Evolutionary conservation across 2,888 invertebrate species (phyloP).

Genomic region (Apamea anceps): DNA sequence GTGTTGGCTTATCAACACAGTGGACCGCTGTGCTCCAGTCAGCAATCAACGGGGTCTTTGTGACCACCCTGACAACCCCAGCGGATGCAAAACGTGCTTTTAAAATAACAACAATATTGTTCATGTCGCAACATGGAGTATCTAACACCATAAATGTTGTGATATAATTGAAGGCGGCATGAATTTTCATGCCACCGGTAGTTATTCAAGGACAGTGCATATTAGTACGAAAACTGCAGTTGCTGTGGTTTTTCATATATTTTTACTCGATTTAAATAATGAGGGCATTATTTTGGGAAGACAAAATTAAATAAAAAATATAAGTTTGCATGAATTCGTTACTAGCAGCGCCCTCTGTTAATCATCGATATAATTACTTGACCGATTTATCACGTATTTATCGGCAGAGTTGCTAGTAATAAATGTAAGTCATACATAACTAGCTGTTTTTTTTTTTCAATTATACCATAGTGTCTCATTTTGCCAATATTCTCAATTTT

Average conservation of each 20-base stretch:
- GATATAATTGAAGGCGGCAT: neutral
- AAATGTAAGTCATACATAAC: no score
- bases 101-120: slow-evolving; percentile 65
- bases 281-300: neutral
- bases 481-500: neutral
- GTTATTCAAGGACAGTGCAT: neutral
- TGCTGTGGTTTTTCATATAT: neutral
- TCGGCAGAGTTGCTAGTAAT: slow-evolving; percentile 31
- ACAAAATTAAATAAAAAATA: neutral
- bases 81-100: slow-evolving; percentile 76
- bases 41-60: slow-evolving; percentile 79
- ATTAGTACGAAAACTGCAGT: neutral
- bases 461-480: neutral
- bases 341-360: slow-evolving; percentile 55
- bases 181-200: neutral
- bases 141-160: neutral
- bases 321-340: neutral
- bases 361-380: slow-evolving; percentile 13
- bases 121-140: slow-evolving; percentile 58
- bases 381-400: no score
- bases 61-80: slow-evolving; percentile 76
- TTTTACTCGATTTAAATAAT: neutral
- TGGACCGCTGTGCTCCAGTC: slow-evolving; percentile 71
- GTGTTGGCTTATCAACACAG: slow-evolving; percentile 85
- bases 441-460: neutral